phyloP scores from a whole-genome alignment of 1,140 invertebrate species.

The Pseudomyrmex cubaensis region DNA sequence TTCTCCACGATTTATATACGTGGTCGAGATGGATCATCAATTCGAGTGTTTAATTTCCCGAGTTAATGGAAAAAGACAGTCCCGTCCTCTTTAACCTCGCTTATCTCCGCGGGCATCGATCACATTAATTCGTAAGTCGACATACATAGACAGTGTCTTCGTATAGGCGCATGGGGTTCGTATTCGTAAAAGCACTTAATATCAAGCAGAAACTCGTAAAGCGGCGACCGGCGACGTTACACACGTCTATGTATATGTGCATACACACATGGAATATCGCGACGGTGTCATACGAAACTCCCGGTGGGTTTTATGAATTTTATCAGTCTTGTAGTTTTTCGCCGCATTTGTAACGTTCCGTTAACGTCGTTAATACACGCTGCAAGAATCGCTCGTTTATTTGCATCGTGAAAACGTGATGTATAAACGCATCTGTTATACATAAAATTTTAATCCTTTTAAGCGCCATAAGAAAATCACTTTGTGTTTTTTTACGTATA shows the following conservation, averaged over 20 bases:
- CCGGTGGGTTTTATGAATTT: slow-evolving; percentile 21
- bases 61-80: background rate
- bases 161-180: background rate
- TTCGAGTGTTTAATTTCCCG: too few species aligned
- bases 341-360: too few species aligned
- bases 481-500: too few species aligned
- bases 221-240: slow-evolving; percentile 12
- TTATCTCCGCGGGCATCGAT: slow-evolving; percentile 45
- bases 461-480: too few species aligned
- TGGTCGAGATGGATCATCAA: too few species aligned
- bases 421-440: too few species aligned
- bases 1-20: too few species aligned
- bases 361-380: too few species aligned
- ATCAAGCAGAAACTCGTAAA: slow-evolving; percentile 47
- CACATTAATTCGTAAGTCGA: slow-evolving; percentile 60
- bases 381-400: too few species aligned
- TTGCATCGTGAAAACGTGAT: too few species aligned
- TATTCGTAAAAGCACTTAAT: slow-evolving; percentile 58
- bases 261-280: background rate
- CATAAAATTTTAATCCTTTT: too few species aligned
- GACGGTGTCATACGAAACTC: background rate
- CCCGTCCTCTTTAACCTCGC: slow-evolving; percentile 16
- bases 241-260: background rate
- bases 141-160: background rate
- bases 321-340: too few species aligned